Evolutionary conservation across 2,888 invertebrate species (phyloP).

Genomic region (Ferdinandea cuprea): DNA sequence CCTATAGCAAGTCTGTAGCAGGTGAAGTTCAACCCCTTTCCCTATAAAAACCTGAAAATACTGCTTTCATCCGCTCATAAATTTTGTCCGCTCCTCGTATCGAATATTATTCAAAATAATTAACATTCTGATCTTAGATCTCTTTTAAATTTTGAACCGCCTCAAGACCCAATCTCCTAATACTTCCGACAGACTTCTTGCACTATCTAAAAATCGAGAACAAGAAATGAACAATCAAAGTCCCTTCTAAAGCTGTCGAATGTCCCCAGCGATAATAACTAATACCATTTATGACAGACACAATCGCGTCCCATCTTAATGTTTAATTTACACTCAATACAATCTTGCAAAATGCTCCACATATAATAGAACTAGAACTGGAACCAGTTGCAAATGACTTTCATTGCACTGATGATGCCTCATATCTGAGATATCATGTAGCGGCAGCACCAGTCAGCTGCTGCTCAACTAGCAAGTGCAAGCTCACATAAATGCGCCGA

Average conservation of each 20-base stretch:
- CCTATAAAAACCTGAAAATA: too few relatives aligned
- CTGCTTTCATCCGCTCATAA: too few relatives aligned
- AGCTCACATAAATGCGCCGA: constrained; percentile 46
- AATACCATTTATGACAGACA: neutral
- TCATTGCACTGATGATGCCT: constrained; percentile 35
- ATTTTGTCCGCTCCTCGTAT: too few relatives aligned
- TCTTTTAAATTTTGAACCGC: too few relatives aligned
- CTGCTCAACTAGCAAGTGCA: constrained; percentile 50
- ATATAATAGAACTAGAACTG: constrained; percentile 25
- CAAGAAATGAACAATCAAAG: too few relatives aligned
- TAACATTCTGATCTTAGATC: too few relatives aligned
- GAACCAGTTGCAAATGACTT: constrained; percentile 63
- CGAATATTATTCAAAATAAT: too few relatives aligned
- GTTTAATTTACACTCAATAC: constrained; percentile 30
- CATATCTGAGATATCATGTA: constrained; percentile 50
- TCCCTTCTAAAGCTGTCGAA: constrained; percentile 7
- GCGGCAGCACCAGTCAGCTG: constrained; percentile 53
- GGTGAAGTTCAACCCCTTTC: too few relatives aligned
- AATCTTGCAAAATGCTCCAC: constrained; percentile 37
- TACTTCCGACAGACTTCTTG: too few relatives aligned
- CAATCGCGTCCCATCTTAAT: neutral
- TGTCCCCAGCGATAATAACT: neutral
- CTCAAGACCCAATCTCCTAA: too few relatives aligned
- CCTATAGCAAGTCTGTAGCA: too few relatives aligned
- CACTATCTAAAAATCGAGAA: too few relatives aligned